A percentile compares a stretch with the other conserved stretches of the same genome.
Evolutionary conservation across 2,113 vertebrate species (phyloP).

Genomic region (Amazona vittata): DNA sequence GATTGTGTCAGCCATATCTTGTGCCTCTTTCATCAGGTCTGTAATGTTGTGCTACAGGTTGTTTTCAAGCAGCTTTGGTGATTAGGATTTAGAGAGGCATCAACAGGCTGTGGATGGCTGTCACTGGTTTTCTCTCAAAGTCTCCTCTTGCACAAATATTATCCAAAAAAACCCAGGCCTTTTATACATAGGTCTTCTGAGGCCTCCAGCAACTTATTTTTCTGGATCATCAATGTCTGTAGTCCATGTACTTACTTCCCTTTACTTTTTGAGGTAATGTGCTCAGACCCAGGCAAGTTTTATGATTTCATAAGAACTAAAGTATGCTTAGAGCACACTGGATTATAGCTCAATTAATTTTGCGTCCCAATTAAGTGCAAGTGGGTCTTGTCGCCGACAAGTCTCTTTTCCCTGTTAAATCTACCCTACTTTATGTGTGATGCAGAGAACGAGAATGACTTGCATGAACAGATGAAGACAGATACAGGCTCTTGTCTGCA

Average conservation of each 20-base stretch:
- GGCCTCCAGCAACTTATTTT: background rate
- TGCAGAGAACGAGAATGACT: background rate
- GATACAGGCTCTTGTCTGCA: background rate
- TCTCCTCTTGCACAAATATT: background rate
- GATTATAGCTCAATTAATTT: slow-evolving; percentile 16
- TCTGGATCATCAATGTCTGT: background rate
- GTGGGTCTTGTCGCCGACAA: background rate
- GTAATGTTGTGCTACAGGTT: background rate
- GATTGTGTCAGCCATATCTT: background rate
- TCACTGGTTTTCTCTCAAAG: background rate
- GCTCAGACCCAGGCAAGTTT: slow-evolving; percentile 13
- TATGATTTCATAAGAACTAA: background rate
- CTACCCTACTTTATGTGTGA: background rate
- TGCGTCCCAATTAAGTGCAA: slow-evolving; percentile 2
- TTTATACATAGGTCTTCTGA: background rate
- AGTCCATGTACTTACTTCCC: background rate
- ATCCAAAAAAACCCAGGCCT: background rate
- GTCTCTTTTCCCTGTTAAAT: background rate
- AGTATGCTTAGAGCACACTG: background rate
- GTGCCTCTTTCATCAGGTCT: background rate
- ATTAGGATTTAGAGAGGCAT: background rate
- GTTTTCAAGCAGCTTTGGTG: background rate
- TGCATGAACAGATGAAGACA: background rate
- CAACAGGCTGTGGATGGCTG: background rate
- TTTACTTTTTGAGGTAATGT: background rate